Evolutionary conservation across 2,888 invertebrate genomes (phyloP).

Genomic region (Campoplex nolae): DNA sequence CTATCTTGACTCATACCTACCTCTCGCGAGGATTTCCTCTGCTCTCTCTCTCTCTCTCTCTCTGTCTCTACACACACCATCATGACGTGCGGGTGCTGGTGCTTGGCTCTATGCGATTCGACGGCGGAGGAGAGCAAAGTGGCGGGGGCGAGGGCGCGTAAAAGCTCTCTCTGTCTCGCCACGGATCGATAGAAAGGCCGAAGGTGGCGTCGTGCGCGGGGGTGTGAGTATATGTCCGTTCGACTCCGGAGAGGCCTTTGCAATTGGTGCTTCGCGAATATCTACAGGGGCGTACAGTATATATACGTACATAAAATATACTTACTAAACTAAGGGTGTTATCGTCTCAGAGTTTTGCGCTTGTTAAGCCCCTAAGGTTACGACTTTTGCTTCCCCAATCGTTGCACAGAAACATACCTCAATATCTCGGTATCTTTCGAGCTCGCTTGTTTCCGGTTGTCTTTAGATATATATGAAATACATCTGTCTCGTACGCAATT

Average conservation of each 20-base stretch:
- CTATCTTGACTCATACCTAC: slow-evolving; percentile 70
- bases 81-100: slow-evolving; percentile 47
- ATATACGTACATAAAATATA: neutral
- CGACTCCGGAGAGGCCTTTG: slow-evolving; percentile 73
- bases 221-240: slow-evolving; percentile 75
- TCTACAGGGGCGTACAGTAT: neutral
- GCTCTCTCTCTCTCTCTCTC: neutral
- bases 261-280: slow-evolving; percentile 46
- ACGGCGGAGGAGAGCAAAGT: slow-evolving; percentile 58
- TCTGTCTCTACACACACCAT: slow-evolving; percentile 14
- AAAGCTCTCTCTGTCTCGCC: slow-evolving; percentile 79
- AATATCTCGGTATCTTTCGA: neutral
- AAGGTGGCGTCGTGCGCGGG: slow-evolving; percentile 74
- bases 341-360: neutral
- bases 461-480: neutral
- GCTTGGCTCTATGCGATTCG: slow-evolving; percentile 50
- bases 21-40: slow-evolving; percentile 72
- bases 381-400: slow-evolving; percentile 7
- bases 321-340: slow-evolving; percentile 5
- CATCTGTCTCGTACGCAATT: neutral
- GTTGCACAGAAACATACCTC: neutral
- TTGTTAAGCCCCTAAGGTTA: neutral
- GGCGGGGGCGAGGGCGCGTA: slow-evolving; percentile 72
- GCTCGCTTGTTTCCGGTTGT: slow-evolving; percentile 25
- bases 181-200: slow-evolving; percentile 83